These are phyloP conservation scores for Pyxicephalus adspersus DNA, from an alignment of 2,113 vertebrate genomes.

Conservation along the genomic window DNA sequence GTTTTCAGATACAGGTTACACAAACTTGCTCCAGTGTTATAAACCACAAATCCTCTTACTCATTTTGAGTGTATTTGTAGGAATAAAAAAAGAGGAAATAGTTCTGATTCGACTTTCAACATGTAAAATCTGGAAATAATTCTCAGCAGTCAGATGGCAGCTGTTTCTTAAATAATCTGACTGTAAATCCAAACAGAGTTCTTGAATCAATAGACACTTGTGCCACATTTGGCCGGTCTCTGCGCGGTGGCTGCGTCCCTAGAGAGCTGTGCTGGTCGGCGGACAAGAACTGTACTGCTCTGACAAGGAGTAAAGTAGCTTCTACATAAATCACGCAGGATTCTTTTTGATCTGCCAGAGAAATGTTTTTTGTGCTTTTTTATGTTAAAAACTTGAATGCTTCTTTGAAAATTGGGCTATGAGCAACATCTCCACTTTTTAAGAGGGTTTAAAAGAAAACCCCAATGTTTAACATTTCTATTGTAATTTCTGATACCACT, in stretches of 20 bases:
- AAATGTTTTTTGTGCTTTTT: background rate
- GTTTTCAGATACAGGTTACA: too few species aligned
- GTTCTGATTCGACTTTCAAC: background rate
- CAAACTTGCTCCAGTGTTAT: too few species aligned
- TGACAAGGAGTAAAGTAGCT: background rate
- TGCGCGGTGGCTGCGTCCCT: conserved; percentile 5
- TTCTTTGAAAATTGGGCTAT: background rate
- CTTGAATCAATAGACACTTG: conserved; percentile 37
- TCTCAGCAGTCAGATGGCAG: conserved; percentile 16
- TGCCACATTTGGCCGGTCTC: background rate
- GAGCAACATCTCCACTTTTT: background rate
- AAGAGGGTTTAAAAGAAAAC: background rate
- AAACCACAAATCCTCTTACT: too few species aligned
- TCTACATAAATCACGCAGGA: background rate
- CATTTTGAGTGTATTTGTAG: background rate
- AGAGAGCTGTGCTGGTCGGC: background rate
- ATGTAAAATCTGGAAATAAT: conserved; percentile 32
- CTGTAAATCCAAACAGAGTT: conserved; percentile 25
- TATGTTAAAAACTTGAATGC: background rate
- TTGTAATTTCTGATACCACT: background rate
- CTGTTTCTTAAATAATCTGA: conserved; percentile 30
- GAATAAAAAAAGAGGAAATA: background rate
- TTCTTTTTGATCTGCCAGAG: background rate
- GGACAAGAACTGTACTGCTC: background rate
- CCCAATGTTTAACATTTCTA: background rate